Conservation (phyloP, 2,888 invertebrate species). For the Aplocera efformata region DNA sequence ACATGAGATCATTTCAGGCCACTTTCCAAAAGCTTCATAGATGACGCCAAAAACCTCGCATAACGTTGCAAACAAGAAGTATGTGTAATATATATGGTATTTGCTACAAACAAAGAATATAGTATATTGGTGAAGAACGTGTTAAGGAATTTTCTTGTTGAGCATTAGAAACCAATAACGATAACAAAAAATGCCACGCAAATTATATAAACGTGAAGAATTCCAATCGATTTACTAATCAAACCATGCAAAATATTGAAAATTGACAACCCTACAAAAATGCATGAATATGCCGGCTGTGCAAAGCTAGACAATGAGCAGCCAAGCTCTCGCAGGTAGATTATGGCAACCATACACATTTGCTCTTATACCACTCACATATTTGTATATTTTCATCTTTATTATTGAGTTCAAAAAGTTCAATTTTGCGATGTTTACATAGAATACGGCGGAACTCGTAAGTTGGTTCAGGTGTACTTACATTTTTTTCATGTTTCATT, state of each 20-base stretch:
- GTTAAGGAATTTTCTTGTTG: too few relatives aligned
- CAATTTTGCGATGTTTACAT: constrained; percentile 3
- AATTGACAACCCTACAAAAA: constrained; percentile 59
- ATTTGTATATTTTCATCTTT: constrained; percentile 27
- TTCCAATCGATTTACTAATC: not conserved
- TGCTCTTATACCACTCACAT: constrained; percentile 10
- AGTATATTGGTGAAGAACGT: too few relatives aligned
- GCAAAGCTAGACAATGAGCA: constrained; percentile 73
- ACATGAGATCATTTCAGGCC: too few relatives aligned
- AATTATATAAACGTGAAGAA: too few relatives aligned
- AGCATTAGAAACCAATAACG: too few relatives aligned
- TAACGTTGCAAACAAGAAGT: too few relatives aligned
- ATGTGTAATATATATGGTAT: too few relatives aligned
- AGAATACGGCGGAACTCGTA: constrained; percentile 13
- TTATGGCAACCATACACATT: constrained; percentile 42
- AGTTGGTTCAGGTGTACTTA: constrained; percentile 63
- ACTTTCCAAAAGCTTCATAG: too few relatives aligned
- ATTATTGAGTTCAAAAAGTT: constrained; percentile 26
- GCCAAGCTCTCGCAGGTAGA: constrained; percentile 73
- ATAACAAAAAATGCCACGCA: too few relatives aligned
- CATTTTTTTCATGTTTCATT: constrained; percentile 73
- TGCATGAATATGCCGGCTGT: constrained; percentile 63
- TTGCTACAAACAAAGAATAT: too few relatives aligned
- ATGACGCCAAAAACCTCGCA: too few relatives aligned
- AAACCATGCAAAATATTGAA: constrained; percentile 11